Evolutionary conservation across 2,113 vertebrate species (phyloP).

Genomic region (Corythoichthys intestinalis): DNA sequence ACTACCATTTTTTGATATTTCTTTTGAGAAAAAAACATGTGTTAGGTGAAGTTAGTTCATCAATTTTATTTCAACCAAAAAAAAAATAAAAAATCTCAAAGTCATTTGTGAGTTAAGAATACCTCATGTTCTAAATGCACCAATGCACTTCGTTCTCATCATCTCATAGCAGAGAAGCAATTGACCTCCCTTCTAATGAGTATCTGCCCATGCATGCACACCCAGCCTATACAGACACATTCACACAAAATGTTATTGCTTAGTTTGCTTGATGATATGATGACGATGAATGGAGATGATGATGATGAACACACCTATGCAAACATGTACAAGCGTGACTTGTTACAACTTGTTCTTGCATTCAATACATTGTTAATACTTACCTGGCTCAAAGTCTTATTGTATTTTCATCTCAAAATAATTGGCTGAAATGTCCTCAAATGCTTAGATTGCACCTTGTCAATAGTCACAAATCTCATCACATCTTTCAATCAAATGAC

Average conservation of each 20-base stretch:
- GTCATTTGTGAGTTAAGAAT: not conserved
- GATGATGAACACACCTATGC: not conserved
- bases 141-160: slow-evolving; percentile 13
- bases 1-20: no score
- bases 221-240: not conserved
- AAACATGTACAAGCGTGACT: slow-evolving; percentile 4
- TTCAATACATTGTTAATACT: not conserved
- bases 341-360: not conserved
- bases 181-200: slow-evolving; percentile 20
- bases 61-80: no score
- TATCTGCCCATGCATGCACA: not conserved
- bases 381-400: not conserved
- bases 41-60: not conserved
- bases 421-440: slow-evolving; percentile 30
- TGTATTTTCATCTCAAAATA: slow-evolving; percentile 12
- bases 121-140: not conserved
- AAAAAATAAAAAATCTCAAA: not conserved
- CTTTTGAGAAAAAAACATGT: not conserved
- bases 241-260: not conserved
- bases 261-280: not conserved
- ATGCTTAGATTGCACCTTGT: slow-evolving; percentile 47
- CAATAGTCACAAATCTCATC: slow-evolving; percentile 53
- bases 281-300: no score
- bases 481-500: slow-evolving; percentile 59
- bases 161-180: slow-evolving; percentile 10